phyloP scores from a whole-genome alignment of 2,888 invertebrate genomes.

The Baronia brevicornis region DNA sequence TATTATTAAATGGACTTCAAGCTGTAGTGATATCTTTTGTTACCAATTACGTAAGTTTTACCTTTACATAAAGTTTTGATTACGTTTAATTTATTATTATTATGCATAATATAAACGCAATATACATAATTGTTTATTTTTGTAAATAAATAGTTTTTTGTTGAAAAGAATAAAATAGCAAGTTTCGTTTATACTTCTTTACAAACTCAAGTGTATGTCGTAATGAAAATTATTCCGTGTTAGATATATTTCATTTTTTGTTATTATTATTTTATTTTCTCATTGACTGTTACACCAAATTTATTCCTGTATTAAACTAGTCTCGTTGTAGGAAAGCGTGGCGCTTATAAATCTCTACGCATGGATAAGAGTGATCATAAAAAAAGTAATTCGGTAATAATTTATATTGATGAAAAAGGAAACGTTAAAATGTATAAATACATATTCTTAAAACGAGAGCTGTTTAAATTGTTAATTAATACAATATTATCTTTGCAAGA shows the following conservation, averaged over 20 bases:
- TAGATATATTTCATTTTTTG: no score
- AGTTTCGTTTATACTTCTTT: conserved; percentile 22
- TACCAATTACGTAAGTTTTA: conserved; percentile 55
- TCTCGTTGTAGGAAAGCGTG: conserved; percentile 23
- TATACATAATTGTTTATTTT: conserved; percentile 28
- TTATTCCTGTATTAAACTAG: conserved; percentile 22
- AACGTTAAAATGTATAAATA: no score
- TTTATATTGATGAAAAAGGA: no score
- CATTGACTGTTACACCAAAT: conserved; percentile 23
- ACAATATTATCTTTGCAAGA: conserved; percentile 2
- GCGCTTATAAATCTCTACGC: no score
- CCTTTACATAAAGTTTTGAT: conserved; percentile 37
- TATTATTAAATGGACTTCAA: conserved; percentile 31
- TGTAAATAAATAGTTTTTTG: conserved; percentile 39
- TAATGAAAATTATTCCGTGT: no score
- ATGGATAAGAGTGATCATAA: no score
- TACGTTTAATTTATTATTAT: conserved; percentile 26
- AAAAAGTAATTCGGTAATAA: no score
- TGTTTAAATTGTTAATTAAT: not conserved
- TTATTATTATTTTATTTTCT: conserved; percentile 15
- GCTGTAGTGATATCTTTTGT: conserved; percentile 64
- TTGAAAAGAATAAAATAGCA: conserved; percentile 46
- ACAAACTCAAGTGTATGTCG: conserved; percentile 2
- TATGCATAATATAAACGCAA: conserved; percentile 20
- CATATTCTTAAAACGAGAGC: not conserved